Conservation (phyloP, 2,797 vertebrate genomes). For the Sebastes glaucus region DNA sequence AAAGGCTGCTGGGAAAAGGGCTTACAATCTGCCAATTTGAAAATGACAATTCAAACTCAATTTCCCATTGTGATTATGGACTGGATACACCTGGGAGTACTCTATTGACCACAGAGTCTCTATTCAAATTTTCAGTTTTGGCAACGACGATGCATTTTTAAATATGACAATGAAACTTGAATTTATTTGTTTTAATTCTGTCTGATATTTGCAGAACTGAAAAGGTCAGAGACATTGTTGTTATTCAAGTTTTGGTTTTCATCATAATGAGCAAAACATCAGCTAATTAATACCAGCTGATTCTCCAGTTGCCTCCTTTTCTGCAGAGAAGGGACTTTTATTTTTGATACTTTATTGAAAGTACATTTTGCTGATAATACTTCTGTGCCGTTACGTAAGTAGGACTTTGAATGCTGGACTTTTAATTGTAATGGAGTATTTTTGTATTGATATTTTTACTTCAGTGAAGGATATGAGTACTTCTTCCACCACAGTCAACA, state of each 20-base stretch:
- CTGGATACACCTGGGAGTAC: neutral
- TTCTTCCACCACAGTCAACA: too few species aligned
- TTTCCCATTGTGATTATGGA: neutral
- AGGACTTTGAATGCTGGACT: neutral
- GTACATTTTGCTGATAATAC: neutral
- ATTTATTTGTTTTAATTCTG: neutral
- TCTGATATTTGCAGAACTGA: neutral
- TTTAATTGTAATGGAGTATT: too few species aligned
- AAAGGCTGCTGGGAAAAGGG: too few species aligned
- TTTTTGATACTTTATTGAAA: neutral
- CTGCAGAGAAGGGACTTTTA: neutral
- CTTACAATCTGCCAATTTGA: accelerated
- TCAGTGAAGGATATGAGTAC: too few species aligned
- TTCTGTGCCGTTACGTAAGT: neutral
- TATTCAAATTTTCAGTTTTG: neutral
- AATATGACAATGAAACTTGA: neutral
- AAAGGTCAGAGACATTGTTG: neutral
- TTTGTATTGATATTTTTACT: too few species aligned
- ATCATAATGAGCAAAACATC: neutral
- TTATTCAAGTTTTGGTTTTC: neutral
- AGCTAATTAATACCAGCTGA: neutral
- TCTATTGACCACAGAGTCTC: neutral
- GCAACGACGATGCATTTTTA: neutral
- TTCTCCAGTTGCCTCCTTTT: neutral
- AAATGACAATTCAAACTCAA: neutral